phyloP scores from a whole-genome alignment of 2,797 vertebrate species.

The Arctocebus calabarensis region DNA sequence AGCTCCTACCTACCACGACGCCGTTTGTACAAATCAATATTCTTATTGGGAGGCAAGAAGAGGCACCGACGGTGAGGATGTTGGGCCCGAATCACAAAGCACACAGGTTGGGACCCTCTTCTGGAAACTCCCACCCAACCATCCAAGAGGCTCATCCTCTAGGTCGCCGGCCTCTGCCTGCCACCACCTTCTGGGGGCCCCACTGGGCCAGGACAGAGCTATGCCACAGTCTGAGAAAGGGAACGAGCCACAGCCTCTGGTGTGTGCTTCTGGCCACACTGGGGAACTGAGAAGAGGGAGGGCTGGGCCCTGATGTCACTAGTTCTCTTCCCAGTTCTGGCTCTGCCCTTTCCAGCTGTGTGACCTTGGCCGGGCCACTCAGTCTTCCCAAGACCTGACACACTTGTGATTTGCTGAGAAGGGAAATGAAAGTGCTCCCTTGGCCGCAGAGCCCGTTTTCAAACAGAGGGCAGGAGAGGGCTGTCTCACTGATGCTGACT shows the following conservation, averaged over 20 bases:
- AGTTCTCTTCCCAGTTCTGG: not conserved
- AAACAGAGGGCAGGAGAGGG: rapidly evolving
- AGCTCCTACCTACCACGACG: not conserved
- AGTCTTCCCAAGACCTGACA: not conserved
- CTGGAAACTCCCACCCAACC: not conserved
- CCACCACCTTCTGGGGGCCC: not conserved
- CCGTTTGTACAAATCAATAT: not conserved
- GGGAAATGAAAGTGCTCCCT: rapidly evolving
- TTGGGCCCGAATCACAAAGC: not conserved
- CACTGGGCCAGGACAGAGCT: not conserved
- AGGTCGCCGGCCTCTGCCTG: not conserved
- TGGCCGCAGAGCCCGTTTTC: rapidly evolving
- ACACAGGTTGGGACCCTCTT: not conserved
- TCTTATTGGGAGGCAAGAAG: not conserved
- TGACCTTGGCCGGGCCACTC: not conserved
- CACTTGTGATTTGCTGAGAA: not conserved
- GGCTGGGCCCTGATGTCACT: not conserved
- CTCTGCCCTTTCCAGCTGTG: not conserved
- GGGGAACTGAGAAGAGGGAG: not conserved
- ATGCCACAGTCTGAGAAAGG: not conserved
- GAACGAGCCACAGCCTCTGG: not conserved
- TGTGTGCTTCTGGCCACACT: not conserved
- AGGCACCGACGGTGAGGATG: not conserved
- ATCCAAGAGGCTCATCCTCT: not conserved
- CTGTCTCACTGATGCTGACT: not conserved